Evolutionary conservation across 2,888 invertebrate species (phyloP), one percentile per base, ranked within the genome.

Genomic region (Piscicola geometra): DNA sequence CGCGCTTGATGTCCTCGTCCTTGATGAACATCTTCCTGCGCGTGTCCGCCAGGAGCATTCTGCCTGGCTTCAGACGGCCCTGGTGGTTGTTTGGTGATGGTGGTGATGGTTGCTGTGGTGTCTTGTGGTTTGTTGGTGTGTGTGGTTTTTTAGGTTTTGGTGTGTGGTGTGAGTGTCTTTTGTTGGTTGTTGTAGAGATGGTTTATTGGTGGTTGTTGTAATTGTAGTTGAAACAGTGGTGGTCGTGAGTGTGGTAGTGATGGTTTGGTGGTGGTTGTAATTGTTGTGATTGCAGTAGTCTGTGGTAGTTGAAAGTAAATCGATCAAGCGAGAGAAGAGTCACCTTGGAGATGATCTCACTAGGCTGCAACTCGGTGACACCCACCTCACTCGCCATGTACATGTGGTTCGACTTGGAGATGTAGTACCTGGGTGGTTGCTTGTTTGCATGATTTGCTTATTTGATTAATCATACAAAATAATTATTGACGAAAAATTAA

Each of bases 311-410:
- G n/a, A n/a, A n/a, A n/a, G n/a, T n/a, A n/a, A n/a, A n/a, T n/a
- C n/a, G n/a, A n/a, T n/a, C n/a, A n/a, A n/a, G n/a, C n/a, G n/a
- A n/a, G n/a, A n/a, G n/a, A n/a, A n/a, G n/a, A 12, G 30, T 21
- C 84, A 92, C 92, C 90, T 98, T 98, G 77, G 91, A 89, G 79
- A 92, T 88, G 80, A 99, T 92, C 85, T 94, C 91, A 71, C 90
- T 90, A 1, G 93, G 93, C 83, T 92, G 92, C 74, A 95, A 91
- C 81, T 89, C 88, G 71, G 87, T 86, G 72, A 99, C 98, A 79
- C 99, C 99, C 79, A 99, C 98, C 89, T 99, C 99, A 79, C 97
- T 97, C 77, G 98, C 96, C 96, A 99, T 97, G 83, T 99, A 91
- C 87, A 99, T 90, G 80, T 94, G 89, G 85, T 97, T 95, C 87